Conservation (phyloP, 53 echinoderm and acorn worm species). For the Astropecten irregularis region DNA sequence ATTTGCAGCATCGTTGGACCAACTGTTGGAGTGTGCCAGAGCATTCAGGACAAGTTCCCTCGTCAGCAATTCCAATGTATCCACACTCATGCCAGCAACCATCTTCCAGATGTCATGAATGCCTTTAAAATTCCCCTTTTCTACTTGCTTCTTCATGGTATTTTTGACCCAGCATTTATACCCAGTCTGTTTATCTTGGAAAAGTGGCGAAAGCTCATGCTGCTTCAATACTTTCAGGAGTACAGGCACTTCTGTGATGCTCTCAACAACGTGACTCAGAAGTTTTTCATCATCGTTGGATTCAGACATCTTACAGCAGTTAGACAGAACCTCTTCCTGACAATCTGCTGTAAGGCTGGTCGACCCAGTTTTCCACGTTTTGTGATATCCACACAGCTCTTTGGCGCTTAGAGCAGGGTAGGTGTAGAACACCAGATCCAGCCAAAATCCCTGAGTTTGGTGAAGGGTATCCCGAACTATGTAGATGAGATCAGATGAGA, state of each 20-base stretch:
- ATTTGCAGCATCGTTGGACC: not conserved
- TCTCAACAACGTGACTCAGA: slow-evolving; percentile 18
- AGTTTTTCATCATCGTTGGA: not conserved
- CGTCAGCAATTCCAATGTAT: slow-evolving; percentile 2
- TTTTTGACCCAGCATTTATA: slow-evolving; percentile 38
- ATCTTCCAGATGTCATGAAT: slow-evolving; percentile 26
- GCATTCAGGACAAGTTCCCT: slow-evolving; percentile 14
- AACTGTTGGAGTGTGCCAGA: not conserved
- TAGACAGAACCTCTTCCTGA: slow-evolving; percentile 10
- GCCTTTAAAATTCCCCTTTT: not conserved
- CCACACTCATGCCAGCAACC: not conserved
- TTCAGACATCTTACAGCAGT: not conserved
- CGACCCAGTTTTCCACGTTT: not conserved
- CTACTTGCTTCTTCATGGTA: not conserved
- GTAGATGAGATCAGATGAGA: not conserved
- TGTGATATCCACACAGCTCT: not conserved
- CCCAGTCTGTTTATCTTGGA: not conserved
- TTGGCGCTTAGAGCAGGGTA: slow-evolving; percentile 1
- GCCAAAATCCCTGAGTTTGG: slow-evolving; percentile 1
- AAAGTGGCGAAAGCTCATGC: not conserved
- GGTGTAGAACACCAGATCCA: slow-evolving; percentile 28
- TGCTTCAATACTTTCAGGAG: slow-evolving; percentile 1
- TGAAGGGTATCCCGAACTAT: not conserved
- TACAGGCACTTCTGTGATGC: not conserved
- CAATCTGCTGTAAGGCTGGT: not conserved